phyloP scores from a whole-genome alignment of 2,888 invertebrate species.

The Lumbricus terrestris region DNA sequence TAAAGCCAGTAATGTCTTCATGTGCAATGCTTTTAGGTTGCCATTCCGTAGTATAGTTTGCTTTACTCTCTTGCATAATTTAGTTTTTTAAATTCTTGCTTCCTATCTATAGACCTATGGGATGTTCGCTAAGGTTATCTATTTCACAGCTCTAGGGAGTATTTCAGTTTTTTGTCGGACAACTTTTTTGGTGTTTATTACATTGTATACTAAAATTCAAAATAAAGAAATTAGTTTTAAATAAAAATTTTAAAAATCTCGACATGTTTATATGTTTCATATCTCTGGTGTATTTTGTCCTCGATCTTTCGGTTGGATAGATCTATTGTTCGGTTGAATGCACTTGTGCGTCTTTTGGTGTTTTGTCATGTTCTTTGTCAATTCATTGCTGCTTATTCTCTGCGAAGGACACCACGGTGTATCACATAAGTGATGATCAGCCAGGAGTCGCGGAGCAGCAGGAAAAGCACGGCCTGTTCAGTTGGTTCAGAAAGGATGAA shows the following conservation, averaged over 20 bases:
- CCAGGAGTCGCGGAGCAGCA: not conserved
- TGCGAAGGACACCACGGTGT: constrained; percentile 8
- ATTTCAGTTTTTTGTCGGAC: not conserved
- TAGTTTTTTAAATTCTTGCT: not conserved
- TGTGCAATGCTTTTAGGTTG: not conserved
- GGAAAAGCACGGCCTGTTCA: constrained; percentile 21
- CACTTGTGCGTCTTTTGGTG: not conserved
- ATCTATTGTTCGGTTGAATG: too few species aligned
- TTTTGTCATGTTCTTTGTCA: not conserved
- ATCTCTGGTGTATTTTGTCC: not conserved
- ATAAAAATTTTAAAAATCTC: not conserved
- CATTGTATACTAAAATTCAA: not conserved
- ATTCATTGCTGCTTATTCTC: constrained; percentile 8
- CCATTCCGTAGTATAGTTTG: not conserved
- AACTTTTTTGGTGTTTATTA: not conserved
- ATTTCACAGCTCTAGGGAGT: not conserved
- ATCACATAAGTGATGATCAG: constrained; percentile 12
- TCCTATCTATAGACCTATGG: not conserved
- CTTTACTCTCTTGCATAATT: not conserved
- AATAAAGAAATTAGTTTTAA: not conserved
- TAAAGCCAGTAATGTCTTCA: not conserved
- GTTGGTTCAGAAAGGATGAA: constrained; percentile 32
- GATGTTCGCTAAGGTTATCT: not conserved
- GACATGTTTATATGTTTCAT: not conserved
- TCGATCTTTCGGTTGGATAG: not conserved